Percentiles rank a stretch among this genome's conserved stretches.
phyloP scores from a whole-genome alignment of 1,140 invertebrate genomes.

The Eufriesea mexicana region DNA sequence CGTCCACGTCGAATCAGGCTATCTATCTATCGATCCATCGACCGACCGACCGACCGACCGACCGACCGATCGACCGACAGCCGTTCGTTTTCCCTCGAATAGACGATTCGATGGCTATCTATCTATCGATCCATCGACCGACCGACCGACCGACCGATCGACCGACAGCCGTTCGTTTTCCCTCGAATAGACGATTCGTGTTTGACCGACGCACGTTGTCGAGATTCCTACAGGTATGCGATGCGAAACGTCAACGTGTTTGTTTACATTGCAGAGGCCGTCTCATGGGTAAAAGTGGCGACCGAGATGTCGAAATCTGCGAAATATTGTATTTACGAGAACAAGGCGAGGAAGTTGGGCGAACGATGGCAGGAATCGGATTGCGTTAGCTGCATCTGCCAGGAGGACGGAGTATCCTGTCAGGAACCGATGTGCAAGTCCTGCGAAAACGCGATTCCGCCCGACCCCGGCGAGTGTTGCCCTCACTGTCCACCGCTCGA shows the following conservation, averaged over 20 bases:
- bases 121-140: too few relatives aligned
- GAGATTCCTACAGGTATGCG: too few relatives aligned
- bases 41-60: too few relatives aligned
- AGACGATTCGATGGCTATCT: too few relatives aligned
- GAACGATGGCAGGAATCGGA: constrained; percentile 73
- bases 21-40: too few relatives aligned
- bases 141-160: too few relatives aligned
- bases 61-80: not conserved
- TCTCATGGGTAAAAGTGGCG: constrained; percentile 56
- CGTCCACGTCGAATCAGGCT: not conserved
- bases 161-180: not conserved
- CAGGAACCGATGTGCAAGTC: constrained; percentile 76
- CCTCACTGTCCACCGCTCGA: constrained; percentile 70
- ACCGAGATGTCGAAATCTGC: constrained; percentile 53
- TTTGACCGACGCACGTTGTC: too few relatives aligned
- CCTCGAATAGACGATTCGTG: rapidly evolving
- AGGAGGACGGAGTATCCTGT: constrained; percentile 71
- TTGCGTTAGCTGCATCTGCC: constrained; percentile 74
- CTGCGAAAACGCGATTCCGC: constrained; percentile 70
- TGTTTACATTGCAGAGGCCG: constrained; percentile 55
- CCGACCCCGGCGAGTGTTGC: constrained; percentile 75
- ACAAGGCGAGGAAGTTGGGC: constrained; percentile 59
- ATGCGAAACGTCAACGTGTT: too few relatives aligned
- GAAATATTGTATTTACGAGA: constrained; percentile 69
- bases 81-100: not conserved